phyloP scores from a whole-genome alignment of 2,888 invertebrate genomes.

The Dynastes tityus region DNA sequence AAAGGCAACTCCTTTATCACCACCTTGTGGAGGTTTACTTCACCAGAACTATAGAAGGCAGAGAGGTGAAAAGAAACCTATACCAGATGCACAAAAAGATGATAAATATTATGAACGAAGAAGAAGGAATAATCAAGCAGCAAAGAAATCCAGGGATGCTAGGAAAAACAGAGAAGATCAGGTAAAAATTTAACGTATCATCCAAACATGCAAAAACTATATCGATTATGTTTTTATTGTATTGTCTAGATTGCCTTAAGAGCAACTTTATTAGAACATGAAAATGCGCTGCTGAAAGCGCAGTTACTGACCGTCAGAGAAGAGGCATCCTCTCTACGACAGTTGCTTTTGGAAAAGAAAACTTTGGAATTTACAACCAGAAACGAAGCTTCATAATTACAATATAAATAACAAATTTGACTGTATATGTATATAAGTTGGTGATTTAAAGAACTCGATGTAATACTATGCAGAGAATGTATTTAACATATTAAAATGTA shows the following conservation, averaged over 20 bases:
- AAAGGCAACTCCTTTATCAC: constrained; percentile 30
- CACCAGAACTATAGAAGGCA: constrained; percentile 72
- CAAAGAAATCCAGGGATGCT: constrained; percentile 93
- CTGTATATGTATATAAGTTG: not conserved
- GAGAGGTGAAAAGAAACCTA: constrained; percentile 88
- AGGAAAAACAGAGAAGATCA: constrained; percentile 91
- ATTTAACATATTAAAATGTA: constrained; percentile 7
- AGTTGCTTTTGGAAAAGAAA: constrained; percentile 75
- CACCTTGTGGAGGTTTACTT: constrained; percentile 37
- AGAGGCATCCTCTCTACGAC: constrained; percentile 82
- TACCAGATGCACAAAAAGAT: constrained; percentile 90
- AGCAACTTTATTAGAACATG: constrained; percentile 89
- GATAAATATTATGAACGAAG: constrained; percentile 92
- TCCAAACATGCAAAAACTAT: not conserved
- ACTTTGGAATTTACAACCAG: constrained; percentile 60
- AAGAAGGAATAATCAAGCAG: constrained; percentile 91
- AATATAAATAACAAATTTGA: not conserved
- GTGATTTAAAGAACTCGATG: not conserved
- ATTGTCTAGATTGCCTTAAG: constrained; percentile 82
- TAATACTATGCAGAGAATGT: not conserved
- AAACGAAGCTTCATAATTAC: constrained; percentile 18
- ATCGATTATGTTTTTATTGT: not conserved
- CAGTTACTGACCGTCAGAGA: constrained; percentile 87
- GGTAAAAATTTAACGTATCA: constrained; percentile 67
- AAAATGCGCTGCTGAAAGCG: constrained; percentile 88